Base-by-base conservation (phyloP, 1,140 invertebrate genomes). In the Ericerus pela region DNA sequence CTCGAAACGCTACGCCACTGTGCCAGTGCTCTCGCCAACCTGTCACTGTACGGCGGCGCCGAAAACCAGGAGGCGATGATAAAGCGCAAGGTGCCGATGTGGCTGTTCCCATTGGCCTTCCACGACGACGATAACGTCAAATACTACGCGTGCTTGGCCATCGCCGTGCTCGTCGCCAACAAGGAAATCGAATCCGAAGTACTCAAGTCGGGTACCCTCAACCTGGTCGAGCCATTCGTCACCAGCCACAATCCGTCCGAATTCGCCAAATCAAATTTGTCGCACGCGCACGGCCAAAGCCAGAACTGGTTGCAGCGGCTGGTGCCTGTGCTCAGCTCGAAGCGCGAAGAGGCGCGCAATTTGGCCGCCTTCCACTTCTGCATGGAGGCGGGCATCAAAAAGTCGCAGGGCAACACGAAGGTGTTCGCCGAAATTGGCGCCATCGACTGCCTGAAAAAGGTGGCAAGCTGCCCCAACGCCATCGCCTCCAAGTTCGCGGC, bases 21-120 rank as follows among this genome's bases (percentile, higher is more conserved):
- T 69, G 94, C 95, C 11, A 86, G 90, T 27, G 95, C 95, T 0
- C 69, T 99, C 12, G 94, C 94, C 1, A 99, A 99, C 69, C 69
- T 99, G 0, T 93, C 94, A 11, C 73, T 99, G 0, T 99, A 97
- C 65, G 94, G 95, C 60, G 93, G 94, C 0, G 62, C 65, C 11
- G 95, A 98, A 65, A 96, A 96, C 66, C 96, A 99, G 69, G 89
- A 96, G 71, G 85, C 87, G 0, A 98, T 99, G 93, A 96, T 97
- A 56, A 86, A 91, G 63, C 74, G 87, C 30, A 90, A 92, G 72
- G 89, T 96, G 1, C 93, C 93, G 0, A 88, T 96, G 76, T 99
- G 96, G 96, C 70, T 99, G 37, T 99, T 98, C 69, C 93, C 96
- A 0, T 67, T 99, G 52, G 96, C 95, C 6, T 97, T 97, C 66